phyloP scores from a whole-genome alignment of 2,113 vertebrate species.

The Erinaceus europaeus region DNA sequence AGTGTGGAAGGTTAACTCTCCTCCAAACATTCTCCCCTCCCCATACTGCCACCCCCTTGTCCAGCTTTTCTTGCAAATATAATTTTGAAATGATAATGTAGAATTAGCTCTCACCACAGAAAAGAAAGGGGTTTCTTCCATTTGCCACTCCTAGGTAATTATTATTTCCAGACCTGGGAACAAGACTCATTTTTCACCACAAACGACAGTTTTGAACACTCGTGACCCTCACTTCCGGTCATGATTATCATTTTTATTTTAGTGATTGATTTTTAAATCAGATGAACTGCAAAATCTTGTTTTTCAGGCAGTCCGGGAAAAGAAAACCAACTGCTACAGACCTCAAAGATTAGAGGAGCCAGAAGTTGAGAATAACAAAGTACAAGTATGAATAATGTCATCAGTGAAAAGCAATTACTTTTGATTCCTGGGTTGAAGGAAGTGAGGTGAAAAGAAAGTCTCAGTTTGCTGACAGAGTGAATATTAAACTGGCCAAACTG shows the following conservation, averaged over 20 bases:
- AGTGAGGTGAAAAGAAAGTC: constrained; percentile 18
- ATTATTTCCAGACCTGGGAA: constrained; percentile 47
- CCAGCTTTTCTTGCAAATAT: constrained; percentile 67
- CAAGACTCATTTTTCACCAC: constrained; percentile 31
- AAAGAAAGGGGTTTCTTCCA: constrained; percentile 40
- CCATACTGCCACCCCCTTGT: constrained; percentile 53
- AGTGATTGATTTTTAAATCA: constrained; percentile 39
- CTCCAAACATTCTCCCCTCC: constrained; percentile 29
- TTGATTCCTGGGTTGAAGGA: constrained; percentile 17
- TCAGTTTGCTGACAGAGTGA: constrained; percentile 23
- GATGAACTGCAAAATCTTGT: background rate
- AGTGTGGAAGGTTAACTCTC: constrained; percentile 61
- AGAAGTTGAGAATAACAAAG: constrained; percentile 11
- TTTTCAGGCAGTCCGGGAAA: constrained; percentile 12
- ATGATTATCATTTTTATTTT: constrained; percentile 52
- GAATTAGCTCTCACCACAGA: constrained; percentile 49
- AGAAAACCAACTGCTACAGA: constrained; percentile 25
- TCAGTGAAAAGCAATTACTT: constrained; percentile 21
- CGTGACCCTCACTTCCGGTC: constrained; percentile 14
- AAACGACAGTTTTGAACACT: constrained; percentile 52
- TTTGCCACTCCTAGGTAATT: constrained; percentile 35
- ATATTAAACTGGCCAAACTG: constrained; percentile 29
- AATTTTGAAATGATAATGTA: constrained; percentile 63
- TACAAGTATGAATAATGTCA: background rate
- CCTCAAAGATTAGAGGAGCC: background rate